phyloP scores from a whole-genome alignment of 1,140 invertebrate species.

The Adelges cooleyi region DNA sequence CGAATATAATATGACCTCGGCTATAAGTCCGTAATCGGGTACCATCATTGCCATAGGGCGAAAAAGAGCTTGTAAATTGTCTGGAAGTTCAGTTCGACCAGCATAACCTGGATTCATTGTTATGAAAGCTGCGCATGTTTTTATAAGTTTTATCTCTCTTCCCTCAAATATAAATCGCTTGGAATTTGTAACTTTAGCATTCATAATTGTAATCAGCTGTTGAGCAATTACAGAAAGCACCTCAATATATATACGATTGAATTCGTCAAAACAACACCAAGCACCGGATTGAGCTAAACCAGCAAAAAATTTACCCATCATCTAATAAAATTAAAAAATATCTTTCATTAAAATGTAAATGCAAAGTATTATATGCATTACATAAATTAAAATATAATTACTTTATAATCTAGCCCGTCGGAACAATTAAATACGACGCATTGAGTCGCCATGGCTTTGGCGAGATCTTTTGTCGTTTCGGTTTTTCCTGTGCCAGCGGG shows the following conservation, averaged over 20 bases:
- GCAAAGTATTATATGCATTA: not conserved
- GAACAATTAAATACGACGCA: slow-evolving; percentile 88
- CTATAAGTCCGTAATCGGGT: slow-evolving; percentile 82
- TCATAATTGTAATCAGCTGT: slow-evolving; percentile 64
- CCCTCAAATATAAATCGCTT: slow-evolving; percentile 78
- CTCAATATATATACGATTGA: slow-evolving; percentile 83
- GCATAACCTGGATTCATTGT: slow-evolving; percentile 86
- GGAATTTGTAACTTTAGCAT: slow-evolving; percentile 56
- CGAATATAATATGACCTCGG: slow-evolving; percentile 83
- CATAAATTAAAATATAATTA: slow-evolving; percentile 35
- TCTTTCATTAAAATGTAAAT: too few relatives aligned
- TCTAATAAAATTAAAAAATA: not conserved
- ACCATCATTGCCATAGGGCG: slow-evolving; percentile 88
- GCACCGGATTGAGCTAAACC: slow-evolving; percentile 76
- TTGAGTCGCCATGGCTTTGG: slow-evolving; percentile 73
- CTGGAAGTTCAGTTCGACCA: slow-evolving; percentile 69
- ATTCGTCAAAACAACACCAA: slow-evolving; percentile 88
- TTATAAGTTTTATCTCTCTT: slow-evolving; percentile 70
- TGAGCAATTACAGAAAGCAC: slow-evolving; percentile 81
- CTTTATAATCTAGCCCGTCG: slow-evolving; percentile 65
- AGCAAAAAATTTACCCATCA: slow-evolving; percentile 53
- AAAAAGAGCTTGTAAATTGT: slow-evolving; percentile 75
- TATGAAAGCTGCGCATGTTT: slow-evolving; percentile 77
- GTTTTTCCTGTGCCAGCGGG: slow-evolving; percentile 90
- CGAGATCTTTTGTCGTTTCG: slow-evolving; percentile 85